A percentile compares a stretch with the other conserved stretches of the same genome.
Conservation (phyloP, 2,888 invertebrate species). For the Allophyes oxyacanthae region DNA sequence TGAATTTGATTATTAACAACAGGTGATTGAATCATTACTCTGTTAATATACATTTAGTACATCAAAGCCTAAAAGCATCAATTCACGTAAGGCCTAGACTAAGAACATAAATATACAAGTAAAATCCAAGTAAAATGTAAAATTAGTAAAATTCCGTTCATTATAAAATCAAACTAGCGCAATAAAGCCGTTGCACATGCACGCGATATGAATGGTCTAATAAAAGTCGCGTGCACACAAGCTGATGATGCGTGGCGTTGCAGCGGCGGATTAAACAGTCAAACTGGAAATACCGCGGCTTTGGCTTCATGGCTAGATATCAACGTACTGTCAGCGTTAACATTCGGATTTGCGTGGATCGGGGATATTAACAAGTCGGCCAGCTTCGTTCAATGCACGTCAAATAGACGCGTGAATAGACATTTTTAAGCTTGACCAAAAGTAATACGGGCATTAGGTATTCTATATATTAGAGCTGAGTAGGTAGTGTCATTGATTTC, state of each 20-base stretch:
- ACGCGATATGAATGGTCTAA: constrained; percentile 47
- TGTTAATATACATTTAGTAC: no score
- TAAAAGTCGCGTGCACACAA: constrained; percentile 54
- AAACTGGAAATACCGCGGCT: constrained; percentile 74
- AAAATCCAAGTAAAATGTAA: not conserved
- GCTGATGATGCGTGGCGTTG: constrained; percentile 62
- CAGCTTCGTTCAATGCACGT: constrained; percentile 51
- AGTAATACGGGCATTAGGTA: constrained; percentile 26
- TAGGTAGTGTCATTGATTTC: no score
- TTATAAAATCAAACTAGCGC: constrained; percentile 18
- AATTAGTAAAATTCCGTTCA: constrained; percentile 6
- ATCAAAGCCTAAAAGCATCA: no score
- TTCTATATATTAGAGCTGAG: no score
- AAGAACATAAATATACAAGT: no score
- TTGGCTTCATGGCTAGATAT: constrained; percentile 67
- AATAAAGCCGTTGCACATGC: constrained; percentile 32
- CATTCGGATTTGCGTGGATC: constrained; percentile 77
- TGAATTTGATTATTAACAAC: no score
- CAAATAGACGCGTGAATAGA: constrained; percentile 49
- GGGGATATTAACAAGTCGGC: constrained; percentile 76
- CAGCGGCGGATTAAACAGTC: constrained; percentile 73
- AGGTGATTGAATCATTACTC: no score
- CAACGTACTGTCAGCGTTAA: constrained; percentile 75
- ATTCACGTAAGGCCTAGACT: no score
- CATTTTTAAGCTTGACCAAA: constrained; percentile 35